Percentiles rank a stretch among this genome's conserved stretches.
phyloP scores from a whole-genome alignment of 2,888 invertebrate species.

The Chorisops tibialis region DNA sequence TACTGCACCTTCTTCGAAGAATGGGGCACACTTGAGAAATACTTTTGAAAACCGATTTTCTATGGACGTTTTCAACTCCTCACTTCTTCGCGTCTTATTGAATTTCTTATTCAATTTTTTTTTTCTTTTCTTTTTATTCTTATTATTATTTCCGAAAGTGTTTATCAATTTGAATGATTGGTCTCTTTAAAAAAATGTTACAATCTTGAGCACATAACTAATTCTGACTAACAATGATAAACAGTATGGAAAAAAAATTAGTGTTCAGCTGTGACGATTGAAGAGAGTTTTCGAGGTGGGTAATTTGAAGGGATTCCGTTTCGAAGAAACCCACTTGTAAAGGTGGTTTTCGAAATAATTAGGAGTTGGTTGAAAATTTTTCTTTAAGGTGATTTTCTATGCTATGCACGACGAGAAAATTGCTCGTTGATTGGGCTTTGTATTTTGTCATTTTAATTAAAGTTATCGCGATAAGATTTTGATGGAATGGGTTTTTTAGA shows the following conservation, averaged over 20 bases:
- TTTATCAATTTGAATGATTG: slow-evolving; percentile 31
- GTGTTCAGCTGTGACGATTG: neutral
- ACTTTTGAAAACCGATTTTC: neutral
- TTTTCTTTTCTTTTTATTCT: neutral
- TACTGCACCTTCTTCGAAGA: slow-evolving; percentile 6
- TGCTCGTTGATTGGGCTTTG: neutral
- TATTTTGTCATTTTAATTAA: too few relatives aligned
- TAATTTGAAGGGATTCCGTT: slow-evolving; percentile 19
- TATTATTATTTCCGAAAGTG: slow-evolving; percentile 10
- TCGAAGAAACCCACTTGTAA: slow-evolving; percentile 14
- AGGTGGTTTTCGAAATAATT: neutral
- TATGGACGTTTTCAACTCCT: neutral
- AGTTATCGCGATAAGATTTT: too few relatives aligned
- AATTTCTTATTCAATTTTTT: slow-evolving; percentile 4
- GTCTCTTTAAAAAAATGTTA: slow-evolving; percentile 23
- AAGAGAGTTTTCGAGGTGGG: slow-evolving; percentile 20
- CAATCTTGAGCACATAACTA: slow-evolving; percentile 22
- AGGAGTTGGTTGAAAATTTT: slow-evolving; percentile 8
- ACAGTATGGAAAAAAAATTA: slow-evolving; percentile 2
- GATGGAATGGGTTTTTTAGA: too few relatives aligned
- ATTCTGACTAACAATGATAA: slow-evolving; percentile 23
- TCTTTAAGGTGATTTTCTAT: slow-evolving; percentile 9
- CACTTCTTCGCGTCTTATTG: neutral
- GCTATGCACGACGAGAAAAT: neutral
- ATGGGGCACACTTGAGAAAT: slow-evolving; percentile 9